Evolutionary conservation across 23 tunicate genomes (phyloP).

Genomic region (Corella eumyota): DNA sequence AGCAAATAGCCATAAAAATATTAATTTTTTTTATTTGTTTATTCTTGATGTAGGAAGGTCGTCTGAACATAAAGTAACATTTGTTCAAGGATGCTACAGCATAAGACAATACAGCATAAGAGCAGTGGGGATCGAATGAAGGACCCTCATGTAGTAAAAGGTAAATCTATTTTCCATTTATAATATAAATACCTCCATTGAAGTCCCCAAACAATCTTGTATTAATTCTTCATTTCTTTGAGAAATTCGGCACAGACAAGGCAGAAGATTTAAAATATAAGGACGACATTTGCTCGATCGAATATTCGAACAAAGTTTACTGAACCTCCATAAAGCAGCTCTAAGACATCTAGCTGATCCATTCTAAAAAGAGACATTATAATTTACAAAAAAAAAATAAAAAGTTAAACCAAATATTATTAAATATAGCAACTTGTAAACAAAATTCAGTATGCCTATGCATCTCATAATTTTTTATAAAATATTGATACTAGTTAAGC

Average conservation of each 20-base stretch:
- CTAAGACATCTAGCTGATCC: slow-evolving; percentile 38
- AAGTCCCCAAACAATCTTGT: slow-evolving; percentile 51
- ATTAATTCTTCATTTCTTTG: slow-evolving; percentile 55
- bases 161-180: background rate
- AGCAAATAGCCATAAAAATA: background rate
- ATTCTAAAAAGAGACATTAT: slow-evolving; percentile 20
- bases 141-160: background rate
- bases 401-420: too few species aligned
- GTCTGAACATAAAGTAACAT: too few species aligned
- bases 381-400: background rate
- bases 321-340: slow-evolving; percentile 50
- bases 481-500: too few species aligned
- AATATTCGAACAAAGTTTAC: slow-evolving; percentile 39
- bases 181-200: slow-evolving; percentile 11
- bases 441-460: too few species aligned
- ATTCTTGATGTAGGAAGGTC: background rate
- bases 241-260: slow-evolving; percentile 52
- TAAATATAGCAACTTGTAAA: too few species aligned
- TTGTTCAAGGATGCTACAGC: too few species aligned
- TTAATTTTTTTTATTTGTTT: background rate
- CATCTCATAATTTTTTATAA: too few species aligned
- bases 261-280: slow-evolving; percentile 58
- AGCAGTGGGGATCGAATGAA: background rate
- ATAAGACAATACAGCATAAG: too few species aligned
- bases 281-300: slow-evolving; percentile 79